These are phyloP conservation scores for Cheumatopsyche charites DNA, from an alignment of 1,140 invertebrate genomes.

Conservation along the genomic window DNA sequence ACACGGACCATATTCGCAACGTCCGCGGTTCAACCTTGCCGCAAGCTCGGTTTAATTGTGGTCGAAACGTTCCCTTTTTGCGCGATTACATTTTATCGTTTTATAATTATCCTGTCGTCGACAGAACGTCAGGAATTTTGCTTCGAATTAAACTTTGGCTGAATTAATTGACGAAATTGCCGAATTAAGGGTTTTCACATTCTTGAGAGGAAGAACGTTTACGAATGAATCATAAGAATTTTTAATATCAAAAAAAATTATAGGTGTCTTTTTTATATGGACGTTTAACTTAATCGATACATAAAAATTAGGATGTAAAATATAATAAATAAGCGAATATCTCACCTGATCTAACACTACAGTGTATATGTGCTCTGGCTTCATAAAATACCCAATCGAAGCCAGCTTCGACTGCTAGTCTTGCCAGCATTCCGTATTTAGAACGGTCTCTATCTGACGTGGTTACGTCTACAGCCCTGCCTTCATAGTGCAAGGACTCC, in stretches of 20 bases:
- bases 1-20: not conserved
- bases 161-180: too few relatives aligned
- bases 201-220: too few relatives aligned
- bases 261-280: not conserved
- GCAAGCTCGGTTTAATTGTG: not conserved
- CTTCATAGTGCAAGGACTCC: slow-evolving; percentile 93
- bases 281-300: too few relatives aligned
- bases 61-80: not conserved
- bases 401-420: slow-evolving; percentile 94
- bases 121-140: too few relatives aligned
- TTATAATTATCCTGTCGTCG: too few relatives aligned
- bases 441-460: slow-evolving; percentile 90
- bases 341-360: slow-evolving; percentile 96
- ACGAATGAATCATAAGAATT: too few relatives aligned
- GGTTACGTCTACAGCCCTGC: slow-evolving; percentile 92
- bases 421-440: slow-evolving; percentile 94
- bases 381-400: slow-evolving; percentile 99
- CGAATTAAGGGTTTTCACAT: too few relatives aligned
- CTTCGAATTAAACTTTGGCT: too few relatives aligned
- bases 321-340: too few relatives aligned
- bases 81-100: too few relatives aligned
- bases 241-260: too few relatives aligned
- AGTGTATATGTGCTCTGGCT: slow-evolving; percentile 92
- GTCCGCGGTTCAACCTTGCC: not conserved
- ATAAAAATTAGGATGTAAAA: too few relatives aligned